These are phyloP conservation scores for Caranx ignobilis DNA, from an alignment of 2,113 vertebrate species.

Conservation along the genomic window DNA sequence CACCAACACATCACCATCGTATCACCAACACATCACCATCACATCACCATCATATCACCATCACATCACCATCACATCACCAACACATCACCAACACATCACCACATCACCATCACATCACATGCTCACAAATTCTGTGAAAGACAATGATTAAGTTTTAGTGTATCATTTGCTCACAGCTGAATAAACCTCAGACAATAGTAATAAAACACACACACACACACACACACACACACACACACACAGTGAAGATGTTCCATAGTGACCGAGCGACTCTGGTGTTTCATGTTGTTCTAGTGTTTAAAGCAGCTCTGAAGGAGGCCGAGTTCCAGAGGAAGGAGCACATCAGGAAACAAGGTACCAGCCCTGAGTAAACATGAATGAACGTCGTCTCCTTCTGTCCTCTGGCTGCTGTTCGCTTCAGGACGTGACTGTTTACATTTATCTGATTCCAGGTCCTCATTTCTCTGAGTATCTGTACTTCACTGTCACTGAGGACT, in stretches of 20 bases:
- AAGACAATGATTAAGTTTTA: no score
- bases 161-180: no score
- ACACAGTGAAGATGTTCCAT: not conserved
- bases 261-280: not conserved
- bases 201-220: not conserved
- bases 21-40: no score
- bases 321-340: conserved; percentile 95
- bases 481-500: conserved; percentile 92
- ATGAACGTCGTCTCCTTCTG: no score
- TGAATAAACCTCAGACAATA: no score
- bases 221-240: not conserved
- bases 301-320: conserved; percentile 89
- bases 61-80: no score
- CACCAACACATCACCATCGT: no score
- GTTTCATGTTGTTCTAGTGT: conserved; percentile 81
- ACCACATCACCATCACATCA: no score
- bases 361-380: no score
- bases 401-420: not conserved
- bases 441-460: conserved; percentile 84
- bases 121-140: no score
- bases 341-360: conserved; percentile 96
- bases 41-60: no score
- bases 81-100: no score
- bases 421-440: not conserved
- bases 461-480: conserved; percentile 92